Evolutionary conservation across 2,113 vertebrate genomes (phyloP).

Genomic region (Megaptera novaeangliae): DNA sequence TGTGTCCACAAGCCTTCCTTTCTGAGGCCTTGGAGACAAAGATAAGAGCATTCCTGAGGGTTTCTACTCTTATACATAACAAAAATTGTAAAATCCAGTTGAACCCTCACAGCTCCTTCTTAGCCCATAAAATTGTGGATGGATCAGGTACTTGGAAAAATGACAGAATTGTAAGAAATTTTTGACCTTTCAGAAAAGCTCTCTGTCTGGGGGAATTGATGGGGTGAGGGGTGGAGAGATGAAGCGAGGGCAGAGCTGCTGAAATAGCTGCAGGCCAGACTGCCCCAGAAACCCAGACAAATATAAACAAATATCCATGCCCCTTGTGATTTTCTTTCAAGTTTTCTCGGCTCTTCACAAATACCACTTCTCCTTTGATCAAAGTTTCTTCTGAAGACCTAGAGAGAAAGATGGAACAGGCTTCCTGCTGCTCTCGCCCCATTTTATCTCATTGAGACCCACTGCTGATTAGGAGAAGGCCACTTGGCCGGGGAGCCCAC

Average conservation of each 20-base stretch:
- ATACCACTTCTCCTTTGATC: slow-evolving; percentile 73
- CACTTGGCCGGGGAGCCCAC: slow-evolving; percentile 73
- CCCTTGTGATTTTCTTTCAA: slow-evolving; percentile 67
- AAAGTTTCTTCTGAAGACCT: slow-evolving; percentile 71
- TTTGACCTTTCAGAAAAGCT: not conserved
- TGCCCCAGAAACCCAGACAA: not conserved
- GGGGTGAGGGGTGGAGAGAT: not conserved
- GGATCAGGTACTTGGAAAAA: not conserved
- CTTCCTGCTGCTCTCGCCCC: slow-evolving; percentile 77
- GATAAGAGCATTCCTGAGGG: not conserved
- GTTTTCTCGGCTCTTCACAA: slow-evolving; percentile 71
- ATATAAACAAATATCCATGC: slow-evolving; percentile 64
- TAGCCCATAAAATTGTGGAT: not conserved
- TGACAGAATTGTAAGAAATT: not conserved
- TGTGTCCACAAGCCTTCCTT: not conserved
- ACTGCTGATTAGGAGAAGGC: slow-evolving; percentile 74
- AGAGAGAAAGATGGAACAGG: slow-evolving; percentile 70
- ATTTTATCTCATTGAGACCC: slow-evolving; percentile 76
- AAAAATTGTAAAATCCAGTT: not conserved
- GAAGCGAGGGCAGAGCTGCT: not conserved
- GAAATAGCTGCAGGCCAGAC: not conserved
- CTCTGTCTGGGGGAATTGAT: not conserved
- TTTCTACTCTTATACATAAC: not conserved
- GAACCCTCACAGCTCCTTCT: not conserved
- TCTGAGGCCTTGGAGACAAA: slow-evolving; percentile 1